Base-by-base conservation (phyloP, 2,797 vertebrate species). In the Adrianichthys oophorus region DNA sequence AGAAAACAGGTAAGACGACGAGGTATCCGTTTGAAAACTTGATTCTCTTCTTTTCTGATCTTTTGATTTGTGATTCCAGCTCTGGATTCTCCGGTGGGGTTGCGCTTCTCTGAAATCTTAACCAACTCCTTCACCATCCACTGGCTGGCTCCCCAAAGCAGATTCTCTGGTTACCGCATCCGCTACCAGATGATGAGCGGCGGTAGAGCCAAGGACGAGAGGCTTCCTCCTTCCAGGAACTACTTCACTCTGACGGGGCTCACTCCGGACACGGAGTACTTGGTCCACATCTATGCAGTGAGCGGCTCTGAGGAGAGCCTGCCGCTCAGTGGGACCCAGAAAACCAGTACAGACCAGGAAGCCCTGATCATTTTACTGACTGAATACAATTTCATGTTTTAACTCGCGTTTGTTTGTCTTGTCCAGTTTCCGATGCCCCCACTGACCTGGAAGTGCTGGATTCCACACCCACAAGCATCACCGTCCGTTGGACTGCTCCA, bases 241-340 rank as follows among this genome's bases (percentile, higher is more conserved):
- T 94, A 97, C 69, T 96, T 96, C 87, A 98, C 95, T 6, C 92
- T 99, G 65, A 98, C 95, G 0, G 95, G 94, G 65, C 91, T 99
- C 52, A 68, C 41, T 17, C 90, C 97, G 0, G 95, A 97, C 67
- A 95, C 95, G 0, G 94, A 96, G 23, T 99, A 99, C 0, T 71
- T 93, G 67, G 91, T 99, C 82, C 94, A 90, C 87, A 91, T 99
- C 70, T 88, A 88, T 0, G 94, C 95, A 1, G n/a, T 96, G 65
- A 94, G 78, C 0, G 84, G 91, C 63, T 77, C 57, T 19, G 87
- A 90, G 29, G 94, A 98, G 81, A 98, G 97, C 46, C n/a, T 85
- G 56, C 92, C 94, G 0, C 89, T 98, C 81, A 85, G 83, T 0
- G 97, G 96, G 47, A 92, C 89, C 42, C 96, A 99, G 26, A 91